These are phyloP conservation scores for Pollachius pollachius DNA, from an alignment of 2,113 vertebrate species.

Conservation along the genomic window DNA sequence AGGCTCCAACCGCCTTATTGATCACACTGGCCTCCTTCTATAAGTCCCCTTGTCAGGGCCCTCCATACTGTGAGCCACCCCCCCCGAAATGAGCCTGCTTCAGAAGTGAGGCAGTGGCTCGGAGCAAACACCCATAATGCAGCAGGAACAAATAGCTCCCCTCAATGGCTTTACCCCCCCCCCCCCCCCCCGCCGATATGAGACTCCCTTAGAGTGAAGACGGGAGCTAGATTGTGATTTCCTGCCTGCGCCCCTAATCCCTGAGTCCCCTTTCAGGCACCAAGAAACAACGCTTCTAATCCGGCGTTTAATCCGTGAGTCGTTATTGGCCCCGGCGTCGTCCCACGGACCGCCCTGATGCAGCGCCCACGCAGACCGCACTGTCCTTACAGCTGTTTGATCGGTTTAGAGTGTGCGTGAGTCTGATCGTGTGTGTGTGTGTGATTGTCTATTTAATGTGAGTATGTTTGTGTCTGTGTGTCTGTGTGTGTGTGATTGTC, in stretches of 20 bases:
- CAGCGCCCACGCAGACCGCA: no score
- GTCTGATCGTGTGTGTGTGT: no score
- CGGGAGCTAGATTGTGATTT: slow-evolving; percentile 61
- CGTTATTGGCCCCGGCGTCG: slow-evolving; percentile 21
- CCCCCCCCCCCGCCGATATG: slow-evolving; percentile 45
- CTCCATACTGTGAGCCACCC: slow-evolving; percentile 26
- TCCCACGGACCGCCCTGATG: no score
- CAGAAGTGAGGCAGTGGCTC: slow-evolving; percentile 60
- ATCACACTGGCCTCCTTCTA: slow-evolving; percentile 59
- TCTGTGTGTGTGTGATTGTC: no score
- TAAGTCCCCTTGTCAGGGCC: slow-evolving; percentile 31
- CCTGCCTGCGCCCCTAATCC: slow-evolving; percentile 65
- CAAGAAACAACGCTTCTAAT: slow-evolving; percentile 49
- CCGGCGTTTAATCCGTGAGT: slow-evolving; percentile 12
- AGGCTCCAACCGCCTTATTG: slow-evolving; percentile 71
- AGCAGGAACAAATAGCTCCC: slow-evolving; percentile 30
- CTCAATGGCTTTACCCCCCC: slow-evolving; percentile 35
- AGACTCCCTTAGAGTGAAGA: slow-evolving; percentile 38
- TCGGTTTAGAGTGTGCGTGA: no score
- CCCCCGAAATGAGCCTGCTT: slow-evolving; percentile 9
- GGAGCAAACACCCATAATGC: slow-evolving; percentile 40
- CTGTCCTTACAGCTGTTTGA: no score
- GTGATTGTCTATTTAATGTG: no score
- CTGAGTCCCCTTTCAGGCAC: slow-evolving; percentile 45
- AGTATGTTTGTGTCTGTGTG: no score